A percentile compares a stretch with the other conserved stretches of the same genome.
Evolutionary conservation across 2,113 vertebrate genomes (phyloP).

Genomic region (Coryphaenoides rupestris): DNA sequence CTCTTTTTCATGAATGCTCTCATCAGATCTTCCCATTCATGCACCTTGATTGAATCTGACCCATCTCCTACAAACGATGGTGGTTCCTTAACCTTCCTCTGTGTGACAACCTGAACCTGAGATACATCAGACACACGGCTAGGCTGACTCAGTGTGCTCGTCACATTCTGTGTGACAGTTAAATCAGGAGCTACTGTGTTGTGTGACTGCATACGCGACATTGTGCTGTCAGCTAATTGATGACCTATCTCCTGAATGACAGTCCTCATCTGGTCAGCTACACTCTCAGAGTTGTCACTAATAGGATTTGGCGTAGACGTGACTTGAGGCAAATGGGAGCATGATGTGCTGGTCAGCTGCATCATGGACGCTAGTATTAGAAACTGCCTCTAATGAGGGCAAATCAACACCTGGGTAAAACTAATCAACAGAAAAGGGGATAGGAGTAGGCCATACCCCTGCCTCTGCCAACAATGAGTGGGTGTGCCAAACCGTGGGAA

Average conservation of each 20-base stretch:
- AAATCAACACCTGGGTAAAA: too few species aligned
- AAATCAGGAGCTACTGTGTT: not conserved
- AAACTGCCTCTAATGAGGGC: too few species aligned
- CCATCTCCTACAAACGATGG: not conserved
- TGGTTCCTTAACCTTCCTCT: not conserved
- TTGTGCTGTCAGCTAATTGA: conserved; percentile 17
- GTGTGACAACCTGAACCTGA: conserved; percentile 9
- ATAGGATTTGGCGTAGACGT: not conserved
- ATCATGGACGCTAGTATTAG: too few species aligned
- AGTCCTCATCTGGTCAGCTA: not conserved
- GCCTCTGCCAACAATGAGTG: too few species aligned
- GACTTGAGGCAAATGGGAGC: not conserved
- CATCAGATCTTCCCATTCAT: conserved; percentile 1
- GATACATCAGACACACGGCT: not conserved
- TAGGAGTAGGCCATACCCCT: too few species aligned
- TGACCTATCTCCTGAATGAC: conserved; percentile 13
- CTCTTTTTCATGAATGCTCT: not conserved
- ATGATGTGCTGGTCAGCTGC: too few species aligned
- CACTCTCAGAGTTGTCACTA: not conserved
- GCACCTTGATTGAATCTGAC: not conserved
- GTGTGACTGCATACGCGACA: not conserved
- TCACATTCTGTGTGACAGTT: not conserved
- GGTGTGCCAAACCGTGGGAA: too few species aligned
- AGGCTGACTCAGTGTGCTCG: not conserved
- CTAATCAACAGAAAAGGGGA: too few species aligned